Conservation (phyloP, 1,140 invertebrate species). For the Drosophila melanica region DNA sequence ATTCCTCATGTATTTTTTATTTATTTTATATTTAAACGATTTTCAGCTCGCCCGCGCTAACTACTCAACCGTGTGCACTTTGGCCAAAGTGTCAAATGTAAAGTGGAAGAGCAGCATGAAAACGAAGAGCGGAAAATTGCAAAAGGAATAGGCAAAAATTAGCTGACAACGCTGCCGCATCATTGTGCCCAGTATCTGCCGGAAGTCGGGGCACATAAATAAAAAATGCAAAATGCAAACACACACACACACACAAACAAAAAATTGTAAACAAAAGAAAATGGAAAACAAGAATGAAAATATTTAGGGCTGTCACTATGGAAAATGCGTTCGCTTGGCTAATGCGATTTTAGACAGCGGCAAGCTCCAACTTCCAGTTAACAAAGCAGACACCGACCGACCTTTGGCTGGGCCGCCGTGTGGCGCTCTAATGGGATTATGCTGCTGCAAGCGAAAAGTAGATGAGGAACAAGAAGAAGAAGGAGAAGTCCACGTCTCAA, state of each 20-base stretch:
- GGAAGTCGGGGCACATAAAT: slow-evolving; percentile 37
- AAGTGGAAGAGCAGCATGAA: slow-evolving; percentile 12
- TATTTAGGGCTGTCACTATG: slow-evolving; percentile 44
- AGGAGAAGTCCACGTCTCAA: slow-evolving; percentile 46
- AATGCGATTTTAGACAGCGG: slow-evolving; percentile 68
- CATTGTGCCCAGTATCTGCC: slow-evolving; percentile 28
- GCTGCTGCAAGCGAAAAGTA: slow-evolving; percentile 24
- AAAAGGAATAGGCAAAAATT: slow-evolving; percentile 25
- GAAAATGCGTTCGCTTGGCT: slow-evolving; percentile 55
- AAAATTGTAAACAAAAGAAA: slow-evolving; percentile 10
- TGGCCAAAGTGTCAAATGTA: slow-evolving; percentile 59
- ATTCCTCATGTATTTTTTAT: slow-evolving; percentile 71
- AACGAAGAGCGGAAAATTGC: too few relatives aligned
- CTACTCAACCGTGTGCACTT: slow-evolving; percentile 72
- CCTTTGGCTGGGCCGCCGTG: slow-evolving; percentile 11
- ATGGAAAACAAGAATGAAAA: slow-evolving; percentile 18
- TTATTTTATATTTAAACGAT: slow-evolving; percentile 71
- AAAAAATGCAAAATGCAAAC: slow-evolving; percentile 34
- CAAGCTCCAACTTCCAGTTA: slow-evolving; percentile 41
- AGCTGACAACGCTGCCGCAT: slow-evolving; percentile 23
- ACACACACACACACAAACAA: slow-evolving; percentile 19
- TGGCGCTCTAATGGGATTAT: slow-evolving; percentile 59
- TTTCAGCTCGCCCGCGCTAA: slow-evolving; percentile 54
- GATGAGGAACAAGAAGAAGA: slow-evolving; percentile 10
- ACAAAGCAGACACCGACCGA: not conserved